A percentile compares a stretch with the other conserved stretches of the same genome.
Evolutionary conservation across 2,113 vertebrate species (phyloP).

Genomic region (Pomatostomus ruficeps): DNA sequence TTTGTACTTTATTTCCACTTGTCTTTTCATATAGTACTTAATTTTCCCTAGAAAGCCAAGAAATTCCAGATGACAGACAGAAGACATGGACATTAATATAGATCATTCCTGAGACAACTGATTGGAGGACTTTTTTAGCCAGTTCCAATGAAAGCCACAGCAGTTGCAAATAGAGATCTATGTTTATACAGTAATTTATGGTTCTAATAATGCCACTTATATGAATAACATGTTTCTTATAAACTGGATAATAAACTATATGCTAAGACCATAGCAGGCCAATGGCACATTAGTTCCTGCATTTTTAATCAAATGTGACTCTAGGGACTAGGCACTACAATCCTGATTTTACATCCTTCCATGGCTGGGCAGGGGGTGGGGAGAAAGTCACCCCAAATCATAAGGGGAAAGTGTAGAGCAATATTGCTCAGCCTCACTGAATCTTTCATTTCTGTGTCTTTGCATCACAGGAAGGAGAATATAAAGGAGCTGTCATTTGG

Average conservation of each 20-base stretch:
- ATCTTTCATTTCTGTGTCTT: constrained; percentile 1
- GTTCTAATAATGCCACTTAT: constrained; percentile 48
- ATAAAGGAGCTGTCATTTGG: constrained; percentile 7
- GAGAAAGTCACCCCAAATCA: not conserved
- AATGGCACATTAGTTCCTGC: not conserved
- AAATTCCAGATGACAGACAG: not conserved
- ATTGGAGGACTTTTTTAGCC: not conserved
- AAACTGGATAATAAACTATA: constrained; percentile 47
- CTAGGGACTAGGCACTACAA: not conserved
- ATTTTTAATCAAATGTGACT: constrained; percentile 53
- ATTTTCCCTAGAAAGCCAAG: not conserved
- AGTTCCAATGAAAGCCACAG: constrained; percentile 13
- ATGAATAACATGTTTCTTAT: constrained; percentile 55
- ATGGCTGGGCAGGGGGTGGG: not conserved
- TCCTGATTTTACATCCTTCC: not conserved
- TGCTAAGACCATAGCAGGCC: not conserved
- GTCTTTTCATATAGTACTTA: not conserved
- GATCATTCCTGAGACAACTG: not conserved
- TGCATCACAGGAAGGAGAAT: constrained; percentile 1
- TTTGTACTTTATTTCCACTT: not conserved
- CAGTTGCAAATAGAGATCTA: not conserved
- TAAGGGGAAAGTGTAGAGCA: not conserved
- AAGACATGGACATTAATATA: constrained; percentile 20
- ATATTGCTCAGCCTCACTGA: not conserved
- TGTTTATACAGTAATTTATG: constrained; percentile 22